A percentile compares a stretch with the other conserved stretches of the same genome.
Conservation (phyloP, 2,797 vertebrate genomes). For the Acridotheres tristis region DNA sequence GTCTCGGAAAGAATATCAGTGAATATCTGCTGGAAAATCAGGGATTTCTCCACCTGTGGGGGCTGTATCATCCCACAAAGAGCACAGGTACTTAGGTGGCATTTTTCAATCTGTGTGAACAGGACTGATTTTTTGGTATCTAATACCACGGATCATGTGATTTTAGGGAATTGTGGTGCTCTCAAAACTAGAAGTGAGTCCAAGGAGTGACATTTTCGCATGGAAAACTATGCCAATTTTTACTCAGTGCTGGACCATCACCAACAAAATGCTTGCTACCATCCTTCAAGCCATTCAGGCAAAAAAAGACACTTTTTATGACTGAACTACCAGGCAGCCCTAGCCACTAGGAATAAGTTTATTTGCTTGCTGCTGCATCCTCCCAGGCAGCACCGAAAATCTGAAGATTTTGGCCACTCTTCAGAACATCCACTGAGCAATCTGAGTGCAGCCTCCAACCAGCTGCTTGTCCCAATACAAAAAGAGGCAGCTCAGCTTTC, state of each 20-base stretch:
- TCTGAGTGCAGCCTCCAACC: neutral
- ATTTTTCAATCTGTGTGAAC: neutral
- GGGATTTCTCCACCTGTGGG: neutral
- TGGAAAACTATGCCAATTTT: neutral
- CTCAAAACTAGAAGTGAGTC: neutral
- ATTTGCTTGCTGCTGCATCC: neutral
- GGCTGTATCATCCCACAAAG: neutral
- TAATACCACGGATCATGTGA: neutral
- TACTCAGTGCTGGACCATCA: neutral
- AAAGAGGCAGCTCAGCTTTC: neutral
- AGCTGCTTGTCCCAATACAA: rapidly evolving
- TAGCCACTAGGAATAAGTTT: neutral
- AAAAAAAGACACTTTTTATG: neutral
- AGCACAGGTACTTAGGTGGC: neutral
- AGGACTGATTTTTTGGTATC: neutral
- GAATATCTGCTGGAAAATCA: neutral
- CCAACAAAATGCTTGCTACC: neutral
- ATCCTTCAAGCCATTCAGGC: neutral
- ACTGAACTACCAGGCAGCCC: neutral
- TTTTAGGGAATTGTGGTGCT: neutral
- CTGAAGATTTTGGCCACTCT: neutral
- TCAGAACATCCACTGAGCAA: neutral
- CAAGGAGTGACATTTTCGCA: neutral
- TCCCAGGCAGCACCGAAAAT: neutral
- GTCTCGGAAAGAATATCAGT: neutral